These are phyloP conservation scores for Phrynocephalus guinanensis DNA, from an alignment of 2,797 vertebrate species.

Conservation along the genomic window DNA sequence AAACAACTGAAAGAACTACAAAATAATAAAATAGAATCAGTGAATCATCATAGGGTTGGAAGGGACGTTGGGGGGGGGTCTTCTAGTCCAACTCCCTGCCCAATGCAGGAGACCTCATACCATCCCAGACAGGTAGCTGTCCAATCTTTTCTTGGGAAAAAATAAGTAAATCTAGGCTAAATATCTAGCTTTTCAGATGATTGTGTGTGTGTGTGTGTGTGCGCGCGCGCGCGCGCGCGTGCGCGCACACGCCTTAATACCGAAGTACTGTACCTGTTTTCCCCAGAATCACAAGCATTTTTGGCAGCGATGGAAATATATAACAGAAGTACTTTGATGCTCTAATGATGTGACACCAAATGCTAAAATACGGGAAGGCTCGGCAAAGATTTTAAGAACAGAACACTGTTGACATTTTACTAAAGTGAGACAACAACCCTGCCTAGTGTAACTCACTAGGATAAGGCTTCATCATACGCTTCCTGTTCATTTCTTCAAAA, in stretches of 20 bases:
- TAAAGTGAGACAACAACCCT: slow-evolving; percentile 18
- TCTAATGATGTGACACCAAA: slow-evolving; percentile 31
- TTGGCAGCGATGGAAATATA: not conserved
- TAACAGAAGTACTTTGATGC: slow-evolving; percentile 3
- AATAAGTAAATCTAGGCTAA: not conserved
- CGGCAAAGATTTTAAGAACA: not conserved
- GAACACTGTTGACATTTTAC: not conserved
- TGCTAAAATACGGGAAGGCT: not conserved
- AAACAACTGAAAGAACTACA: no score
- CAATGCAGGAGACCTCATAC: no score
- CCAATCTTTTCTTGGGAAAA: no score
- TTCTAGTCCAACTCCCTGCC: no score
- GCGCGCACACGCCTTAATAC: not conserved
- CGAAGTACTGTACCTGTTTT: not conserved
- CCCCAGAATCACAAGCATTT: not conserved
- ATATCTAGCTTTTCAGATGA: not conserved
- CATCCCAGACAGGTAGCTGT: no score
- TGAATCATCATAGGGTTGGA: no score
- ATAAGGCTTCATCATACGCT: slow-evolving; percentile 20
- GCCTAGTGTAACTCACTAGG: slow-evolving; percentile 59
- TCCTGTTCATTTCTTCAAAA: slow-evolving; percentile 30
- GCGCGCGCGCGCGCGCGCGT: no score
- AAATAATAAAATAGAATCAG: no score
- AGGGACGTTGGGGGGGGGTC: no score
- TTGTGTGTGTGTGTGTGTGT: not conserved